These are phyloP conservation scores for Microctenopoma stevenorrisi DNA, from an alignment of 2,797 vertebrate genomes.

Conservation along the genomic window DNA sequence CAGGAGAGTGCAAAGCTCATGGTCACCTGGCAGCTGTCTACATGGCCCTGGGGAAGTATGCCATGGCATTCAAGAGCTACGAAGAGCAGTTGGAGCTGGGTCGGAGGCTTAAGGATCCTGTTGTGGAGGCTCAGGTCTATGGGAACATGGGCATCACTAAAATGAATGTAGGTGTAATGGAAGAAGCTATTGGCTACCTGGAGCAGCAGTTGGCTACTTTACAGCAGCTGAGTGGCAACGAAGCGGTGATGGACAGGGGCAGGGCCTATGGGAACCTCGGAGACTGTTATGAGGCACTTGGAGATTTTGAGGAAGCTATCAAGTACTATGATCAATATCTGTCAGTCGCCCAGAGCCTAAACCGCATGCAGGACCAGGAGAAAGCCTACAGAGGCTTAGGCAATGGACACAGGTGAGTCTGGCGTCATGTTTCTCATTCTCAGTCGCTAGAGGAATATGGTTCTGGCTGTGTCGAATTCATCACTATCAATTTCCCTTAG, in stretches of 20 bases:
- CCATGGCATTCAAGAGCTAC: slow-evolving; percentile 98
- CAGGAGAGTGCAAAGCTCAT: slow-evolving; percentile 94
- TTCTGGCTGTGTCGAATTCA: neutral
- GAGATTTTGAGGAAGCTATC: slow-evolving; percentile 97
- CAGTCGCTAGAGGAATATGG: neutral
- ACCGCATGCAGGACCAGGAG: slow-evolving; percentile 96
- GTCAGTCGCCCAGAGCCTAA: slow-evolving; percentile 94
- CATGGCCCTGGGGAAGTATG: slow-evolving; percentile 96
- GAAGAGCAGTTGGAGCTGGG: slow-evolving; percentile 95
- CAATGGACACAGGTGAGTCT: slow-evolving; percentile 88
- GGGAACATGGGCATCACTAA: slow-evolving; percentile 99
- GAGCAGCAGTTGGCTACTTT: slow-evolving; percentile 97
- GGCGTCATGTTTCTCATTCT: slow-evolving; percentile 14
- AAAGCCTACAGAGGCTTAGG: slow-evolving; percentile 97
- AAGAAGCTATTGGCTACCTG: slow-evolving; percentile 97
- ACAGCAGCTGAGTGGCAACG: slow-evolving; percentile 95
- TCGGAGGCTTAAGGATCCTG: slow-evolving; percentile 90
- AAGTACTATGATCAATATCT: slow-evolving; percentile 98
- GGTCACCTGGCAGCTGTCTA: slow-evolving; percentile 97
- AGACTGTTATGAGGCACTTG: slow-evolving; percentile 96
- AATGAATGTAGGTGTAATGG: slow-evolving; percentile 98
- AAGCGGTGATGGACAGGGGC: slow-evolving; percentile 93
- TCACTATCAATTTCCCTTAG: slow-evolving; percentile 26
- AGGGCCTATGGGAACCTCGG: slow-evolving; percentile 96
- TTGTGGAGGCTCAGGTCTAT: slow-evolving; percentile 94